Evolutionary conservation across 2,888 invertebrate genomes (phyloP).

Genomic region (Stegana nigrithorax): DNA sequence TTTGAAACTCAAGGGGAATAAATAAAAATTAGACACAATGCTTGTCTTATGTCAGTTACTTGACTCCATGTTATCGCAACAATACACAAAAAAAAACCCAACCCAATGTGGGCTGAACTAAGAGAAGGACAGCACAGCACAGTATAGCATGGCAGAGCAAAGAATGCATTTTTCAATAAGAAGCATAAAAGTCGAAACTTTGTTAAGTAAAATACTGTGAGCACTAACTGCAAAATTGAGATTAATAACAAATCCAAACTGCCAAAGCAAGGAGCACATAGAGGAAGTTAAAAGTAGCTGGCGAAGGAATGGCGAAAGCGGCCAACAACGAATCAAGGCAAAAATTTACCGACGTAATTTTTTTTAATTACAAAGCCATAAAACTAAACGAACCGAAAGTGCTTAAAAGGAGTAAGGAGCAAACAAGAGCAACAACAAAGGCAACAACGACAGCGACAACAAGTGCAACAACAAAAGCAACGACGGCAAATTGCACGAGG

Average conservation of each 20-base stretch:
- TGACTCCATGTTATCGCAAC: too few relatives aligned
- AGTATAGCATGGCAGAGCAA: too few relatives aligned
- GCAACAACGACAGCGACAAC: background rate
- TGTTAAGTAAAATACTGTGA: conserved; percentile 10
- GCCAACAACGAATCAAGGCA: background rate
- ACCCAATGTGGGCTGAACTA: too few relatives aligned
- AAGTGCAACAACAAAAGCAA: background rate
- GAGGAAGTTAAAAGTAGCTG: background rate
- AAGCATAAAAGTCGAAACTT: conserved; percentile 12
- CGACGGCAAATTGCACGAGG: too few relatives aligned
- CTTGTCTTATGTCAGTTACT: too few relatives aligned
- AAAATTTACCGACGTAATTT: conserved; percentile 27
- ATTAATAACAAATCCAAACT: conserved; percentile 17
- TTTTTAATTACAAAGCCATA: conserved; percentile 49
- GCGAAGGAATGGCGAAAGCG: background rate
- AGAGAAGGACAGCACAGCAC: too few relatives aligned
- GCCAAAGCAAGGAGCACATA: background rate
- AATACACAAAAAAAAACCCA: too few relatives aligned
- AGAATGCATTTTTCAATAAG: conserved; percentile 15
- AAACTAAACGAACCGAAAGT: conserved; percentile 41
- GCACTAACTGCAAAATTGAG: conserved; percentile 10
- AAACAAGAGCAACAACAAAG: background rate
- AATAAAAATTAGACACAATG: too few relatives aligned
- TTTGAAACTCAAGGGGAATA: too few relatives aligned
- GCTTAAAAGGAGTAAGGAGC: conserved; percentile 16